Conservation (phyloP, 1,140 invertebrate species). For the Drosophila simulans region DNA sequence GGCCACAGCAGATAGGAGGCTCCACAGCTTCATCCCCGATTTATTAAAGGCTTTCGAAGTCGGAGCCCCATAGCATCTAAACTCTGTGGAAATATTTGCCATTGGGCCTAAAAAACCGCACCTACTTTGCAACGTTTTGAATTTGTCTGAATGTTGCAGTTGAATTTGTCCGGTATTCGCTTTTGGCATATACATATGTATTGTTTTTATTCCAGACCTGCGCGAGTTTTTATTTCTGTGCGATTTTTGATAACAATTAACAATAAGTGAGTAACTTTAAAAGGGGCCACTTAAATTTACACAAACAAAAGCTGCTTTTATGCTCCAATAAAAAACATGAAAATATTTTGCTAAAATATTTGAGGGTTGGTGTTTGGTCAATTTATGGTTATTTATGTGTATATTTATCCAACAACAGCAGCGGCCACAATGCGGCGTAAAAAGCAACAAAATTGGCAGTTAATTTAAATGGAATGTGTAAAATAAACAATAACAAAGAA, state of each 20-base stretch:
- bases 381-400: constrained; percentile 42
- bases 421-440: constrained; percentile 31
- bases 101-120: constrained; percentile 4
- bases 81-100: neutral
- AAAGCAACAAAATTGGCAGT: constrained; percentile 45
- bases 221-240: neutral
- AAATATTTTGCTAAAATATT: constrained; percentile 29
- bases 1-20: no score
- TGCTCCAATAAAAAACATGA: neutral
- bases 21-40: neutral
- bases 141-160: neutral
- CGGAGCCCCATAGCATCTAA: constrained; percentile 4
- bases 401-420: constrained; percentile 18
- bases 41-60: neutral
- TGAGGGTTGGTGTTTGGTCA: constrained; percentile 23
- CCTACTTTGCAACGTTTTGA: neutral
- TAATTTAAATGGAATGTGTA: constrained; percentile 63
- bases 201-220: neutral
- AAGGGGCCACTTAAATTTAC: constrained; percentile 9
- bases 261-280: constrained; percentile 4
- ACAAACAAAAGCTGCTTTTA: constrained; percentile 1
- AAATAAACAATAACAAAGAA: constrained; percentile 48
- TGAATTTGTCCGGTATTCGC: neutral
- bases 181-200: neutral
- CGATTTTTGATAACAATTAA: neutral